Conservation (phyloP, 2,797 vertebrate species). For the Spondyliosoma cantharus region DNA sequence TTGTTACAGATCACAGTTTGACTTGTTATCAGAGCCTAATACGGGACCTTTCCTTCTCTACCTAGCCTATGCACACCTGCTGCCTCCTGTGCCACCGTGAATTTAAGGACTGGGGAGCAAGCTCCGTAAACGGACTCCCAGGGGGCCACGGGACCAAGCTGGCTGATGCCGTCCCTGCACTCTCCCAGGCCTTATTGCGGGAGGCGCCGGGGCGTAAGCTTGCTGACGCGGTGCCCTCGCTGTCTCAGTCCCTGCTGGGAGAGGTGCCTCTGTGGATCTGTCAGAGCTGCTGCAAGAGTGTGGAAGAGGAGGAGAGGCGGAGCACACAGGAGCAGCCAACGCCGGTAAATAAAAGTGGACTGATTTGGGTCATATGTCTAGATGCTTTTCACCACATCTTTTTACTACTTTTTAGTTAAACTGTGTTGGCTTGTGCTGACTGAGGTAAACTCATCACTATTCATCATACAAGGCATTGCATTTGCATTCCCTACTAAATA, state of each 20-base stretch:
- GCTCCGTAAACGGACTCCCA: constrained; percentile 91
- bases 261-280: constrained; percentile 99
- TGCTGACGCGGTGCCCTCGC: constrained; percentile 93
- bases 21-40: not conserved
- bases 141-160: constrained; percentile 88
- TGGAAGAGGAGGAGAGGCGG: constrained; percentile 97
- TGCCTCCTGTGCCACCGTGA: constrained; percentile 98
- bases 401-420: constrained; percentile 26
- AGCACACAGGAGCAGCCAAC: constrained; percentile 92
- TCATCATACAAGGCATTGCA: not conserved
- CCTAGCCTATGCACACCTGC: constrained; percentile 95
- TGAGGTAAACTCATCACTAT: constrained; percentile 2
- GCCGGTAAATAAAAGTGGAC: constrained; percentile 84
- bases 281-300: constrained; percentile 97
- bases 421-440: not conserved
- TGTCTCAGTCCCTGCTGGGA: constrained; percentile 96
- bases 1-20: not conserved
- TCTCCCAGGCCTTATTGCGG: constrained; percentile 95
- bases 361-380: constrained; percentile 49
- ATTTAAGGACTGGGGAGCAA: constrained; percentile 96
- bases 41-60: constrained; percentile 43
- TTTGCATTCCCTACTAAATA: constrained; percentile 24
- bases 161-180: constrained; percentile 89
- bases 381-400: constrained; percentile 15
- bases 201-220: constrained; percentile 93